Base-by-base conservation (phyloP, 2,113 vertebrate genomes). In the Copsychus sechellarum region DNA sequence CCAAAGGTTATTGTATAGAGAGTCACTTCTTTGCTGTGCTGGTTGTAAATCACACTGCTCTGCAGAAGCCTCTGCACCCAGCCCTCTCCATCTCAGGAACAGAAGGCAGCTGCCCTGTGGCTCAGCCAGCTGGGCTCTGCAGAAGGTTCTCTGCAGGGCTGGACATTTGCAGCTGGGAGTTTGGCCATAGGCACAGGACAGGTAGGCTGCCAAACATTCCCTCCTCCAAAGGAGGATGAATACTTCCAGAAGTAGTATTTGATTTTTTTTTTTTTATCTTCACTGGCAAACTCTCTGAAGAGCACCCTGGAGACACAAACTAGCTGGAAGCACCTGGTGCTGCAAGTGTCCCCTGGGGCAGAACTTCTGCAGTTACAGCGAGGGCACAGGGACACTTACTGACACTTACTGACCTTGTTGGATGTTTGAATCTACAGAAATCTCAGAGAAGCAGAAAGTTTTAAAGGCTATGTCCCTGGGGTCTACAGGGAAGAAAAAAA, bases 71-170 rank as follows among this genome's bases (percentile, higher is more conserved):
- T 36, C 81, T 87, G 62, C 54, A 47, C 47, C 57, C 73, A n/a
- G 36, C 43, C 20, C 36, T 81, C 43, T 67, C 57, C 34, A 48
- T 11, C 45, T 23, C 87, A 40, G 71, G 43, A 74, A 14, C 3
- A 58, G 43, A 69, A 83, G 22, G 10, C 7, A 86, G 58, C 71
- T 83, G 71, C 18, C 87, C 65, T 4, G 57, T 7, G 34, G 81
- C 67, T 93, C 78, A 61, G 50, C 42, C 95, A 90, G 58, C 79
- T 92, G 93, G 85, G 86, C 80, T 61, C 51, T 12, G 61, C 96
- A 90, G 88, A 90, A 86, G 67, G 62, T 12, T 92, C 79, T 94
- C 92, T 43, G 76, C 76, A 86, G 85, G 92, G 25, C 72, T 90
- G 67, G 43, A 64, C 13, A 67, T 76, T 19, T 72, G 73, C 89